Base-by-base conservation (phyloP, 30 jellyfish, hydroid and myxozoan genomes). In the Rhopilema esculentum region DNA sequence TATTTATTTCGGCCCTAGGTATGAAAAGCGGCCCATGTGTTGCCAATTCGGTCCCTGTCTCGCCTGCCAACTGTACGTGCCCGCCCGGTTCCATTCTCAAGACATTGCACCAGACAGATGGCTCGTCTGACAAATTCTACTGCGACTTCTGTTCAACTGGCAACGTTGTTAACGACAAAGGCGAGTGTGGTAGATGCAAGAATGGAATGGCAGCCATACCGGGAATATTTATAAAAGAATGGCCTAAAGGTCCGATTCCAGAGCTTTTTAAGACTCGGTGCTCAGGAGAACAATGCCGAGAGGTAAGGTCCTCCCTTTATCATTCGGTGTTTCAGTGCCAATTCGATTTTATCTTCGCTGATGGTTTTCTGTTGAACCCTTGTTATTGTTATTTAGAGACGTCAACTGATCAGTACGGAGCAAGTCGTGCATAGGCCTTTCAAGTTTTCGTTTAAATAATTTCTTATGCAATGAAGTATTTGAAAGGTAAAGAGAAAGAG, bases 141-240 rank as follows among this genome's bases (percentile, higher is more conserved):
- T 90, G 97, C 76, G 25, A 40, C n/a, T 33, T 79, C 7, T 90
- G 97, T 75, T 81, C 74, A 8, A 30, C 18, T 15, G 93, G 97
- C 16, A 53, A 61, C 31, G 78, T 32, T 17, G 65, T 78, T 17
- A 30, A 26, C 33, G 21, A 32, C 19, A 23, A 49, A 16, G 88
- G 88, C 9, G 17, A 67, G 63, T 94, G 99, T 72, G 68, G 53
- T 27, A 24, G 69, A 9, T 94, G 99, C 57, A 90, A 88, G 29
- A 69, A 48, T 20, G 99, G 99, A n/a, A 49, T 61, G 53, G 99
- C 99, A 9, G 97, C 97, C 0, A 84, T 94, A 7, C 97, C 97
- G 29, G 97, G 99, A 33, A 31, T 89, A 25, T 79, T 63, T 75
- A 21, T 81, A 28, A 51, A 26, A 17, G 91, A 79, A 26, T 94